A percentile compares a stretch with the other conserved stretches of the same genome.
Conservation (phyloP, 2,888 invertebrate genomes). For the Himalopsyche tibetana region DNA sequence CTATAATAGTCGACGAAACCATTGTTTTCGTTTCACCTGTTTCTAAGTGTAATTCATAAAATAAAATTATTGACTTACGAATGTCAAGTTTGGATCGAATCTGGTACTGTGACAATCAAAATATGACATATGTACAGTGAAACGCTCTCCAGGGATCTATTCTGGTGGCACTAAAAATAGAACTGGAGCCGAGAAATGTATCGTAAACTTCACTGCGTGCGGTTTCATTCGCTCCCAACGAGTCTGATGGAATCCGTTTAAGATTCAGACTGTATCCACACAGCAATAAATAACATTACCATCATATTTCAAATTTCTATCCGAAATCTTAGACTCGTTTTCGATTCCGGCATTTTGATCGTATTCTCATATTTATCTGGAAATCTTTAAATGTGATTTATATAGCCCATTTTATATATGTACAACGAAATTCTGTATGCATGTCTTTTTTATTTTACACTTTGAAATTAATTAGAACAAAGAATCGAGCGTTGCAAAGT, state of each 20-base stretch:
- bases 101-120: constrained; percentile 6
- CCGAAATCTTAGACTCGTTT: background rate
- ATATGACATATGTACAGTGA: constrained; percentile 5
- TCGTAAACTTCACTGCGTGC: constrained; percentile 7
- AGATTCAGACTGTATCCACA: background rate
- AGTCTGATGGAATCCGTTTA: constrained; percentile 14
- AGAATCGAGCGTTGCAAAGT: too few relatives aligned
- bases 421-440: too few relatives aligned
- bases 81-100: too few relatives aligned
- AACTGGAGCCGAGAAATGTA: constrained; percentile 27
- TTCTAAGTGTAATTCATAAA: too few relatives aligned
- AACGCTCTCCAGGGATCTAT: constrained; percentile 33
- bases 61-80: too few relatives aligned
- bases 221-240: background rate
- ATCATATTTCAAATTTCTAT: background rate
- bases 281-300: background rate
- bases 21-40: too few relatives aligned
- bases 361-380: background rate
- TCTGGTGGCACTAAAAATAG: constrained; percentile 10
- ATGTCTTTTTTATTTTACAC: too few relatives aligned
- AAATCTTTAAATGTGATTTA: too few relatives aligned
- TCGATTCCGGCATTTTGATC: background rate
- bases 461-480: too few relatives aligned
- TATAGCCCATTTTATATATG: too few relatives aligned
- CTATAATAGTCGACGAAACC: too few relatives aligned